Evolutionary conservation across 2,797 vertebrate species (phyloP).

Genomic region (Gouania willdenowi): DNA sequence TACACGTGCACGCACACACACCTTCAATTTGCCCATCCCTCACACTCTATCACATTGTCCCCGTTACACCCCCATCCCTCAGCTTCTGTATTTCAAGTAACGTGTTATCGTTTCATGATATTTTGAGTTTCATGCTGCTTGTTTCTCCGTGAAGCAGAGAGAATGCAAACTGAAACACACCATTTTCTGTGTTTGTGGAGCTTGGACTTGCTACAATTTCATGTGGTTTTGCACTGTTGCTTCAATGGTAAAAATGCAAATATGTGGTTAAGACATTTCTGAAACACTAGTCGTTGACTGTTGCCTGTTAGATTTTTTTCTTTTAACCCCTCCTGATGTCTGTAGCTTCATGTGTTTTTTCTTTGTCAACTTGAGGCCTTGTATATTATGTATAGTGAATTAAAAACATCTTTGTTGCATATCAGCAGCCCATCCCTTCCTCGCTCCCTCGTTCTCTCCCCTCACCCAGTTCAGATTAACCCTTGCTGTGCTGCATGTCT

Average conservation of each 20-base stretch:
- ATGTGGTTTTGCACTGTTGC: conserved; percentile 22
- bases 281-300: background rate
- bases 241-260: conserved; percentile 16
- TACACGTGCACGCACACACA: conserved; percentile 12
- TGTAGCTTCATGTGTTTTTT: conserved; percentile 6
- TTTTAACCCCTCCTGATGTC: no score
- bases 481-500: conserved; percentile 55
- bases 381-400: conserved; percentile 24
- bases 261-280: background rate
- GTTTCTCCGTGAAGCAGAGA: conserved; percentile 18
- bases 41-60: background rate
- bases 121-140: conserved; percentile 46
- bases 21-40: conserved; percentile 10
- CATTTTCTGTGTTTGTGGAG: conserved; percentile 16
- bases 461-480: conserved; percentile 58
- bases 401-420: conserved; percentile 26
- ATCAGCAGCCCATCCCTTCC: conserved; percentile 23
- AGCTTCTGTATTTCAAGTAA: conserved; percentile 31
- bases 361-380: conserved; percentile 19
- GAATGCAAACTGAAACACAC: conserved; percentile 14
- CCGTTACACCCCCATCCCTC: conserved; percentile 8
- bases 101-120: conserved; percentile 35
- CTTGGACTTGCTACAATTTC: conserved; percentile 37
- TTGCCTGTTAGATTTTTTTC: conserved; percentile 9
- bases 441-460: conserved; percentile 10